A percentile compares a stretch with the other conserved stretches of the same genome.
These are phyloP conservation scores for Boulengeromyrus knoepffleri DNA, from an alignment of 2,113 vertebrate species.

Conservation along the genomic window DNA sequence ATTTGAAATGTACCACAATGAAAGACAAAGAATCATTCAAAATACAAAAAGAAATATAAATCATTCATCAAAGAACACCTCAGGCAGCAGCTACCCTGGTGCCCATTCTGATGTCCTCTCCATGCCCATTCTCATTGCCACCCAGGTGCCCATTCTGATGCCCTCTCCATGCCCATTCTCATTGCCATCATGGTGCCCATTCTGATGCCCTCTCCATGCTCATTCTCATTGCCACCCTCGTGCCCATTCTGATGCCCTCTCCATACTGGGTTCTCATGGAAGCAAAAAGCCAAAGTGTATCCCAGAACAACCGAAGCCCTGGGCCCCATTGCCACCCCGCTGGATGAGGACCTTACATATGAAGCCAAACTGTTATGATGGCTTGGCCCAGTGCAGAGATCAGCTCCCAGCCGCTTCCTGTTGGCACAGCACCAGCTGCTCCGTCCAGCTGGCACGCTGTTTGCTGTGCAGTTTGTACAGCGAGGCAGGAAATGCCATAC, in stretches of 20 bases:
- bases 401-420: neutral
- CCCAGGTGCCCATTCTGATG: neutral
- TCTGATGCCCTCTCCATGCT: neutral
- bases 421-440: neutral
- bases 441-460: neutral
- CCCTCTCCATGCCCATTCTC: neutral
- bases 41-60: neutral
- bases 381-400: neutral
- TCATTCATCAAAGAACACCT: neutral
- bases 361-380: neutral
- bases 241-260: neutral
- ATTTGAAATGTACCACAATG: neutral
- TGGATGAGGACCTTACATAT: neutral
- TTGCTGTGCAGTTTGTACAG: neutral
- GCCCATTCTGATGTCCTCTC: neutral
- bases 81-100: neutral
- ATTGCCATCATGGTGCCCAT: neutral
- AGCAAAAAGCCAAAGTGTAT: neutral
- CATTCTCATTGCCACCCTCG: neutral
- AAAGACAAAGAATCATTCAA: neutral
- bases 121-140: neutral
- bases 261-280: neutral
- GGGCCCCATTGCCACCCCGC: neutral
- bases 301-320: neutral
- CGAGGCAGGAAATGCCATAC: neutral